Percentiles rank a stretch among this genome's conserved stretches.
Conservation (phyloP, 2,113 vertebrate species). For the Otus sunia region DNA sequence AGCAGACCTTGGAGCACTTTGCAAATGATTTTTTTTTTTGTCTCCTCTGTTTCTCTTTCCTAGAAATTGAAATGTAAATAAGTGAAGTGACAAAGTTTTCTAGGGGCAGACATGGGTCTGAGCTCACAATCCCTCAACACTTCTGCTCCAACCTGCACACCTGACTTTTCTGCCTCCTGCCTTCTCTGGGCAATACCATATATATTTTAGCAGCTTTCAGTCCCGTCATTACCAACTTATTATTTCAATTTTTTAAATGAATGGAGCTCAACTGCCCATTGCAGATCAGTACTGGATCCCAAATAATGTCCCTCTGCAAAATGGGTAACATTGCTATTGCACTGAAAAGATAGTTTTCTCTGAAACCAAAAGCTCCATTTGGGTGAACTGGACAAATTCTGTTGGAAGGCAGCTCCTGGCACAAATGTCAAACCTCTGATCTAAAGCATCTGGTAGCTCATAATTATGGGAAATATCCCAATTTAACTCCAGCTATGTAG, state of each 20-base stretch:
- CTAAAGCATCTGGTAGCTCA: neutral
- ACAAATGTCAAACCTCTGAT: neutral
- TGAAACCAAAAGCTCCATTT: neutral
- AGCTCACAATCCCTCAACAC: neutral
- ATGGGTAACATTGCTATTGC: fast-evolving
- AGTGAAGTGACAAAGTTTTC: neutral
- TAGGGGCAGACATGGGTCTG: neutral
- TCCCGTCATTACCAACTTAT: neutral
- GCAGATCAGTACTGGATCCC: neutral
- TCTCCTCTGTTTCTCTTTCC: neutral
- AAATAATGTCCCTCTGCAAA: neutral
- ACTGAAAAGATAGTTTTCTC: neutral
- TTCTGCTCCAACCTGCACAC: neutral
- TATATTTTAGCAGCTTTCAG: neutral
- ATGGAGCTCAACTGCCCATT: neutral
- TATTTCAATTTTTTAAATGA: neutral
- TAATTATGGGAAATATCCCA: neutral
- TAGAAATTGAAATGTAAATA: neutral
- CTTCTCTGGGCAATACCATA: neutral
- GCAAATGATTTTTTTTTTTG: neutral
- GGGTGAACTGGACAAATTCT: neutral
- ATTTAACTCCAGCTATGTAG: neutral
- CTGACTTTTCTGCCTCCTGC: neutral
- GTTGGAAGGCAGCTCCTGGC: neutral
- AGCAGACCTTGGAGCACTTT: neutral